Evolutionary conservation across 2,797 vertebrate species (phyloP), one percentile per base, ranked within the genome.

Genomic region (Etheostoma perlongum): DNA sequence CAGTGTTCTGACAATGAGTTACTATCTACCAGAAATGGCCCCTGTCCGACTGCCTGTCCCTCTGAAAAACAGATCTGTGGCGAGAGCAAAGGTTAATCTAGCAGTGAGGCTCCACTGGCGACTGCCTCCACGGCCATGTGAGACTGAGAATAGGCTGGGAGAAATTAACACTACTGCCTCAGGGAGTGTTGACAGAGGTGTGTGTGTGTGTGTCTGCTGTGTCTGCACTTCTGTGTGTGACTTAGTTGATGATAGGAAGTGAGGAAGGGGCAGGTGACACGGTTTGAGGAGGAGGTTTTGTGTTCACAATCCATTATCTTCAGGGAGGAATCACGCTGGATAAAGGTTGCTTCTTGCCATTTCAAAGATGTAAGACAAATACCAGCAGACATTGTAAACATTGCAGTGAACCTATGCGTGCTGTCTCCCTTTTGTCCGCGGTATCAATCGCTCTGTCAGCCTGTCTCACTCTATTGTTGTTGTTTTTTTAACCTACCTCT

Each of bases 61-160:
- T 60, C 88, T 86, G 86, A 90, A 93, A 92, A 94, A 93, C 93
- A 92, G 90, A 91, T 94, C 92, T 74, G 78, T 83, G 82, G 85
- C 15, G 51, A 83, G 91, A 88, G 90, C 92, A 94, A 91, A 94
- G 90, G 93, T 93, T 94, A 92, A 93, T 93, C 93, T 88, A 89
- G 89, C 93, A 83, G 90, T 36, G 88, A 93, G 91, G 86, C 86
- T 92, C 82, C 40, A 18, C 85, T 72, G 86, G 85, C 62, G 78
- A 87, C 91, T 84, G 89, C 78, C 79, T 86, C 79, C 74, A 68
- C 36, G 57, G 83, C 86, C 84, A 87, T 90, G 91, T 92, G 93
- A 93, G 91, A 88, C 91, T 91, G 89, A 86, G 91, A 94, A 93
- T 93, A 88, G 91, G 87, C 88, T 87, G 88, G 72, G 85, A 90